phyloP scores from a whole-genome alignment of 2,113 vertebrate genomes.

The Calypte anna region DNA sequence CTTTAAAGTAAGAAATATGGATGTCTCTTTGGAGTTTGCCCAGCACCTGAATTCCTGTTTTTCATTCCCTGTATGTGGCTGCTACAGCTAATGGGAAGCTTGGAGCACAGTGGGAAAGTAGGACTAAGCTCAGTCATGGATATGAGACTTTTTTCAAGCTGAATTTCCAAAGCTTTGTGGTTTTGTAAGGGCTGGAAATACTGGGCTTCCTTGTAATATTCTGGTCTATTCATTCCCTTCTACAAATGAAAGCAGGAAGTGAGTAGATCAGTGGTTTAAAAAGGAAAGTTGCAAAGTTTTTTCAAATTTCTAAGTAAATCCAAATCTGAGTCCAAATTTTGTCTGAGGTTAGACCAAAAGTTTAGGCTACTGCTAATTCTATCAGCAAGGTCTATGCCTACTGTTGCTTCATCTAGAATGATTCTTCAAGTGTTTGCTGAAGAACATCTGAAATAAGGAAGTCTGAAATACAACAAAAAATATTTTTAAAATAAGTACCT shows the following conservation, averaged over 20 bases:
- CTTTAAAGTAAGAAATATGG: neutral
- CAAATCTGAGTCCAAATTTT: neutral
- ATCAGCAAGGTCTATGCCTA: neutral
- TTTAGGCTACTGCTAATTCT: slow-evolving; percentile 35
- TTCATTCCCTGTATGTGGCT: neutral
- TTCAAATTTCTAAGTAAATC: neutral
- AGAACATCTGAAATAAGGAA: neutral
- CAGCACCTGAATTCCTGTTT: neutral
- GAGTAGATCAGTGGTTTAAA: neutral
- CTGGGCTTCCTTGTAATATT: slow-evolving; percentile 17
- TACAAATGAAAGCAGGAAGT: slow-evolving; percentile 36
- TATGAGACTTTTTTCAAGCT: neutral
- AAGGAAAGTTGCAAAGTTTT: neutral
- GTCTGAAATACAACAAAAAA: neutral
- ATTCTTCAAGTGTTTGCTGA: neutral
- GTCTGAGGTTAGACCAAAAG: slow-evolving; percentile 10
- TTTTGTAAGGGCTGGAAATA: slow-evolving; percentile 52
- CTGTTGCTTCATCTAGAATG: neutral
- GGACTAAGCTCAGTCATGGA: neutral
- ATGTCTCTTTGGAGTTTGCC: neutral
- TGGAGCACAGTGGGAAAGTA: neutral
- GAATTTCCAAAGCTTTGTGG: slow-evolving; percentile 43
- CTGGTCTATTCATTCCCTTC: slow-evolving; percentile 41
- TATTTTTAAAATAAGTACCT: neutral
- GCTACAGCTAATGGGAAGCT: neutral